These are phyloP conservation scores for Taphrorychus bicolor DNA, from an alignment of 2,888 invertebrate species.

Conservation along the genomic window DNA sequence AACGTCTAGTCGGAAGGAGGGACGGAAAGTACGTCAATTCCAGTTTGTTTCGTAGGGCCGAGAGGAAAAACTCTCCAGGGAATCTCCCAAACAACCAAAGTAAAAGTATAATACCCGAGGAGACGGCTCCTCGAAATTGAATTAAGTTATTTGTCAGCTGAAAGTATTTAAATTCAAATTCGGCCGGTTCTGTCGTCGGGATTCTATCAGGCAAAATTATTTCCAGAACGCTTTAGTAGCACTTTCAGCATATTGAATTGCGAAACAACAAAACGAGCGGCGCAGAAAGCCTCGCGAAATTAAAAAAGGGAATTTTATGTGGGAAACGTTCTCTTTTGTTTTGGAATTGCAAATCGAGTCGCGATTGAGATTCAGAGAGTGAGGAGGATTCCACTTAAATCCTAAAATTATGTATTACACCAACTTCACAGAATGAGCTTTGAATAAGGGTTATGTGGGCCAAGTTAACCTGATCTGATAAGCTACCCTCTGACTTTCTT, in stretches of 20 bases:
- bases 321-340: not conserved
- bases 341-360: not conserved
- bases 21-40: not conserved
- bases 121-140: conserved; percentile 29
- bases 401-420: too few relatives aligned
- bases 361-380: too few relatives aligned
- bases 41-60: not conserved
- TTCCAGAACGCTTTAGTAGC: conserved; percentile 28
- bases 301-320: conserved; percentile 11
- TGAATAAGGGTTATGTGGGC: too few relatives aligned
- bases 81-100: conserved; percentile 28
- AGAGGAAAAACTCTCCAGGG: conserved; percentile 8
- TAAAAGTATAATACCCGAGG: conserved; percentile 31
- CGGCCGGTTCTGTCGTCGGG: conserved; percentile 5
- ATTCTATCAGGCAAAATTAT: conserved; percentile 19
- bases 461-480: too few relatives aligned
- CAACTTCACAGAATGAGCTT: too few relatives aligned
- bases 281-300: conserved; percentile 8
- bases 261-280: conserved; percentile 27
- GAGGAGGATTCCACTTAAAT: too few relatives aligned
- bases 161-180: conserved; percentile 17
- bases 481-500: too few relatives aligned
- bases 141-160: conserved; percentile 16
- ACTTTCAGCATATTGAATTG: conserved; percentile 31
- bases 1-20: not conserved